Percentiles rank a stretch among this genome's conserved stretches.
phyloP scores from a whole-genome alignment of 2,888 invertebrate species.

The Folsomia candida region DNA sequence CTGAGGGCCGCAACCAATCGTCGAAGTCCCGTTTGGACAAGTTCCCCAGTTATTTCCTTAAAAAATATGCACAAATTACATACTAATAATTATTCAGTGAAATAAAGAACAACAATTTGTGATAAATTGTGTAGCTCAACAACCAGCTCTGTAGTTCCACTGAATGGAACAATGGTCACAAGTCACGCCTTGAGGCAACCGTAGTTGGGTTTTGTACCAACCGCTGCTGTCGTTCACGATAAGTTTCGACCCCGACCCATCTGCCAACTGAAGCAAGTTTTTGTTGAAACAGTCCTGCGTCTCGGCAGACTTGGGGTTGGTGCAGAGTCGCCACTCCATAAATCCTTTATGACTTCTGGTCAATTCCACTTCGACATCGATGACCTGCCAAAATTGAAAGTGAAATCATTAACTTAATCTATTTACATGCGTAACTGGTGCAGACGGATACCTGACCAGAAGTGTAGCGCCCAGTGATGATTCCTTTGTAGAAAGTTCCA shows the following conservation, averaged over 20 bases:
- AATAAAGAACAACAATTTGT: background rate
- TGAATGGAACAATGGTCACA: slow-evolving; percentile 51
- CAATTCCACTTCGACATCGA: slow-evolving; percentile 53
- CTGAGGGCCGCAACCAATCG: slow-evolving; percentile 27
- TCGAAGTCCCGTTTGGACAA: slow-evolving; percentile 19
- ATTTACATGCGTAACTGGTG: too few species aligned
- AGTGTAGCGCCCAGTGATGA: slow-evolving; percentile 23
- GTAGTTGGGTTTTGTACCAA: slow-evolving; percentile 32
- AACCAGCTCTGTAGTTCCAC: slow-evolving; percentile 51
- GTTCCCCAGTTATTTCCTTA: slow-evolving; percentile 27
- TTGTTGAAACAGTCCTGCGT: slow-evolving; percentile 53
- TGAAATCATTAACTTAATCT: too few species aligned
- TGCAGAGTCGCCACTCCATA: slow-evolving; percentile 54
- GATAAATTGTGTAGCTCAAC: too few species aligned
- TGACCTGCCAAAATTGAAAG: slow-evolving; percentile 33
- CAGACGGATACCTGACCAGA: slow-evolving; percentile 16
- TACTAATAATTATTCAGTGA: background rate
- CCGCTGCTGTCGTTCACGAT: slow-evolving; percentile 42
- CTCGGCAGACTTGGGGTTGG: slow-evolving; percentile 32
- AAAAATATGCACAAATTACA: background rate
- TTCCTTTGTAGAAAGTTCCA: slow-evolving; percentile 19
- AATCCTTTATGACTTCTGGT: slow-evolving; percentile 54
- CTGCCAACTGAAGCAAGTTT: slow-evolving; percentile 52
- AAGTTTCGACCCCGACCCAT: slow-evolving; percentile 49
- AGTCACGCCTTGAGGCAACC: slow-evolving; percentile 45